phyloP scores from a whole-genome alignment of 2,888 invertebrate species.

The Tetragonula carbonaria region DNA sequence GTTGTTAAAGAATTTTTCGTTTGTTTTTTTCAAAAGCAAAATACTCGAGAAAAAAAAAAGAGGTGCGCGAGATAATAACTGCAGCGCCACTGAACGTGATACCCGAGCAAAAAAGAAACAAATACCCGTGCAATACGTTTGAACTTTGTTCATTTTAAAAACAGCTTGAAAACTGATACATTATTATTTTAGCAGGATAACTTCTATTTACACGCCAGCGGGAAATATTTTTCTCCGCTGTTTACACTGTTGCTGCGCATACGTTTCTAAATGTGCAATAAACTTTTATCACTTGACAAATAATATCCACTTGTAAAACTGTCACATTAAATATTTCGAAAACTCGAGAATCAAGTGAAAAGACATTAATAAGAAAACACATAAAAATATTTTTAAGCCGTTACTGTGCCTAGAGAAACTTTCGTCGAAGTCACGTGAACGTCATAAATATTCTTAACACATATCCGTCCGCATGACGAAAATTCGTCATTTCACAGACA shows the following conservation, averaged over 20 bases:
- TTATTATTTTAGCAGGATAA: neutral
- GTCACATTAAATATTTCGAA: too few relatives aligned
- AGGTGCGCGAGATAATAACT: neutral
- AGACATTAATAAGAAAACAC: too few relatives aligned
- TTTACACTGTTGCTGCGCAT: too few relatives aligned
- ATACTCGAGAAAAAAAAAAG: neutral
- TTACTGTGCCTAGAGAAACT: neutral
- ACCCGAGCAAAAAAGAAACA: neutral
- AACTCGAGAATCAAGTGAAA: too few relatives aligned
- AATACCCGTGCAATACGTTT: neutral
- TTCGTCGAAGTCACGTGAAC: neutral
- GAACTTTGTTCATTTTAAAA: neutral
- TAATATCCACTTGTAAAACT: too few relatives aligned
- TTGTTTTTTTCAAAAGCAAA: neutral
- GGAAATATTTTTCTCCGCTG: too few relatives aligned
- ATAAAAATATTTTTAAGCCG: neutral
- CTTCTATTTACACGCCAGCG: neutral
- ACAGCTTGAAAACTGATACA: neutral
- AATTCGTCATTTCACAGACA: too few relatives aligned
- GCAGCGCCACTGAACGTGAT: neutral
- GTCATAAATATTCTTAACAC: constrained; percentile 10
- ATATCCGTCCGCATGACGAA: too few relatives aligned
- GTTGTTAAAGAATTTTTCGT: neutral
- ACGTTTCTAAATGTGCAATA: too few relatives aligned
- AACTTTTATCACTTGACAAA: too few relatives aligned